Percentiles rank a stretch among this genome's conserved stretches.
phyloP scores from a whole-genome alignment of 2,113 vertebrate genomes.

The Sardina pilchardus region DNA sequence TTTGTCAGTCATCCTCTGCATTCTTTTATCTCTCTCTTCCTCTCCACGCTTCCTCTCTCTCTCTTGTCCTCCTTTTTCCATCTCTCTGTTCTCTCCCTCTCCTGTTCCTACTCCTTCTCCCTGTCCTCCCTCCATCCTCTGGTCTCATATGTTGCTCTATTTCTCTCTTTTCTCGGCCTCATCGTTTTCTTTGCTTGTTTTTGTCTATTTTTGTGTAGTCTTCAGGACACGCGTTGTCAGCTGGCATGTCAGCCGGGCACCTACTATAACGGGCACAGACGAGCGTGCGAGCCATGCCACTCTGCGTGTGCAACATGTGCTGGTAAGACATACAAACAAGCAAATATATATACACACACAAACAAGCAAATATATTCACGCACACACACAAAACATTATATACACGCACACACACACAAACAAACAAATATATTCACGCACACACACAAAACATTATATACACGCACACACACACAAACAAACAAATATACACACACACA shows the following conservation, averaged over 20 bases:
- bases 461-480: neutral
- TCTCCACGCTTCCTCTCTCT: neutral
- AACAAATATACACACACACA: neutral
- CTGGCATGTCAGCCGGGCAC: constrained; percentile 85
- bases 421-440: neutral
- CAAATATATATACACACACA: neutral
- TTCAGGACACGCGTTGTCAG: constrained; percentile 86
- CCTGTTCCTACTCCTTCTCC: neutral
- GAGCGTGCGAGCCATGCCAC: constrained; percentile 88
- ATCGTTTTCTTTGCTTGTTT: neutral
- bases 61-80: neutral
- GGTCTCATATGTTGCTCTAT: constrained; percentile 11
- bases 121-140: neutral
- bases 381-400: too few species aligned
- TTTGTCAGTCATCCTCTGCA: constrained; percentile 25
- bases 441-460: neutral
- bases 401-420: neutral
- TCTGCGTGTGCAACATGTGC: constrained; percentile 89
- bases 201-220: constrained; percentile 64
- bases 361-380: too few species aligned
- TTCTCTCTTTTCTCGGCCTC: neutral
- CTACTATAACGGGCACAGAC: constrained; percentile 85
- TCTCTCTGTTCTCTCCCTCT: neutral
- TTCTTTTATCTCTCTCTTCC: neutral
- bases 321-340: constrained; percentile 69